A percentile compares a stretch with the other conserved stretches of the same genome.
These are phyloP conservation scores for Pseudopleuronectes americanus DNA, from an alignment of 2,797 vertebrate species.

Conservation along the genomic window DNA sequence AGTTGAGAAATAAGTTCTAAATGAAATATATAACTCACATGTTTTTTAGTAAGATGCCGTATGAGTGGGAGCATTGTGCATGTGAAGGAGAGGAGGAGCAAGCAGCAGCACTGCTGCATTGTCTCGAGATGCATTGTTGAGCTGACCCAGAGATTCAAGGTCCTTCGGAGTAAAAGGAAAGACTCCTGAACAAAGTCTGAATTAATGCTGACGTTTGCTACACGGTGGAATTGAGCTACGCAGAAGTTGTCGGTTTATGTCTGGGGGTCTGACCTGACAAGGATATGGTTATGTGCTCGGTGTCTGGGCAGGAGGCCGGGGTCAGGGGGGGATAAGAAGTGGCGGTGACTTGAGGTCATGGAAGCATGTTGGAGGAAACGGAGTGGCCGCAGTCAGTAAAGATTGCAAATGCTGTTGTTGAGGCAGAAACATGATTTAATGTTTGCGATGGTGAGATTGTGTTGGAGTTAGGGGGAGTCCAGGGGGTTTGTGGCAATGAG, in stretches of 20 bases:
- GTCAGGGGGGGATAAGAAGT: slow-evolving; percentile 49
- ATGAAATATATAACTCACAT: slow-evolving; percentile 28
- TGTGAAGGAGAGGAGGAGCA: slow-evolving; percentile 15
- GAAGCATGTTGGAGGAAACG: slow-evolving; percentile 40
- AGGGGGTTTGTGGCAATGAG: slow-evolving; percentile 16
- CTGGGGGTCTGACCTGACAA: slow-evolving; percentile 59
- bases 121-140: slow-evolving; percentile 15
- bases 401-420: slow-evolving; percentile 25
- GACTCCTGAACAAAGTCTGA: slow-evolving; percentile 26
- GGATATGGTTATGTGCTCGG: slow-evolving; percentile 56
- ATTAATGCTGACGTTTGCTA: slow-evolving; percentile 34
- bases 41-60: slow-evolving; percentile 5
- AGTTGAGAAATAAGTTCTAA: slow-evolving; percentile 46
- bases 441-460: slow-evolving; percentile 26
- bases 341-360: slow-evolving; percentile 56
- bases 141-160: slow-evolving; percentile 24
- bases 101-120: slow-evolving; percentile 12
- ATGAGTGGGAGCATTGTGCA: slow-evolving; percentile 9
- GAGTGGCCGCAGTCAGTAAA: slow-evolving; percentile 24
- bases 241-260: slow-evolving; percentile 48
- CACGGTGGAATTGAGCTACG: slow-evolving; percentile 37
- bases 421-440: slow-evolving; percentile 49
- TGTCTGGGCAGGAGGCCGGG: slow-evolving; percentile 75
- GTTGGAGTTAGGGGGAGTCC: slow-evolving; percentile 42
- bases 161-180: slow-evolving; percentile 39